These are phyloP conservation scores for Amphibalanus amphitrite DNA, from an alignment of 1,140 invertebrate genomes.

Conservation along the genomic window DNA sequence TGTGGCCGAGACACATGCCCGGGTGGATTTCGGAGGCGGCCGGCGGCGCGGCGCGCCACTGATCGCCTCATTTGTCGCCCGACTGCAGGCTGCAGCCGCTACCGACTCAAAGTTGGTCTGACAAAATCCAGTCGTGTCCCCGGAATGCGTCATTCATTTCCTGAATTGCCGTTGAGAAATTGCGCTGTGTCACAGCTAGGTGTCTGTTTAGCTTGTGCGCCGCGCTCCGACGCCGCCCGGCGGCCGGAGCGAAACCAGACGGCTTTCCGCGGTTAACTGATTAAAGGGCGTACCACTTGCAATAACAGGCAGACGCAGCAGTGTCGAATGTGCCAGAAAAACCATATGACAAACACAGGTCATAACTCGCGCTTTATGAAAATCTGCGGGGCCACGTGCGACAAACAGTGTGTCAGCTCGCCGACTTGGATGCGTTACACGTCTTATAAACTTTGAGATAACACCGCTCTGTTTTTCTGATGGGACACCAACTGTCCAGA, in stretches of 20 bases:
- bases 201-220: background rate
- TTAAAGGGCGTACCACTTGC: background rate
- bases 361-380: background rate
- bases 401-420: background rate
- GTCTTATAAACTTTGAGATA: constrained; percentile 1
- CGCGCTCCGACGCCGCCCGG: no score
- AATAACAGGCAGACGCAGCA: background rate
- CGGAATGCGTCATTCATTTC: background rate
- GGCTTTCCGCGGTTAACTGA: background rate
- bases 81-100: background rate
- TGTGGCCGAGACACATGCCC: no score
- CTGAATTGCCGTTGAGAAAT: background rate
- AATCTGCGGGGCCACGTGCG: background rate
- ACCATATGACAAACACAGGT: background rate
- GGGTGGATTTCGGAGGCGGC: no score
- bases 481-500: background rate
- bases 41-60: no score
- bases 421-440: background rate
- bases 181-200: background rate
- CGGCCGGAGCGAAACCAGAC: background rate
- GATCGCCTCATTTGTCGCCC: no score
- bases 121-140: background rate
- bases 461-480: background rate
- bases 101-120: background rate
- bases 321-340: background rate